Evolutionary conservation across 2,888 invertebrate genomes (phyloP).

Genomic region (Caenorhabditis wallacei): DNA sequence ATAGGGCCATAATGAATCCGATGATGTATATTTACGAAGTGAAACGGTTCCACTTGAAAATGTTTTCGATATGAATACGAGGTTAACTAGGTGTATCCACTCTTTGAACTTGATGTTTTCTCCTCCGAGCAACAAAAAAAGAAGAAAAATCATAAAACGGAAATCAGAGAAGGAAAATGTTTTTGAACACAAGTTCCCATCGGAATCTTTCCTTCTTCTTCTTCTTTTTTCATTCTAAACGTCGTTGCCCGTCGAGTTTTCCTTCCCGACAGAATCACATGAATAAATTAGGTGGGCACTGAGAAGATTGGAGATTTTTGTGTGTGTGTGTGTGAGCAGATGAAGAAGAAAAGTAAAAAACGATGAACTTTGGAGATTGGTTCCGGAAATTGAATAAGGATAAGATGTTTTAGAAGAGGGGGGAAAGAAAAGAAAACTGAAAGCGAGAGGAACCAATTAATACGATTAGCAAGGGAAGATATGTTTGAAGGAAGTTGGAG

Average conservation of each 20-base stretch:
- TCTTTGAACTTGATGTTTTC: background rate
- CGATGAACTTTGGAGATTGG: constrained; percentile 15
- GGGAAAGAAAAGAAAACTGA: background rate
- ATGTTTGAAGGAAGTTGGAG: constrained; percentile 26
- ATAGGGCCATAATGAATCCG: too few relatives aligned
- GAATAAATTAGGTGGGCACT: constrained; percentile 54
- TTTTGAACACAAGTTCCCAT: constrained; percentile 39
- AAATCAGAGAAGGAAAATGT: background rate
- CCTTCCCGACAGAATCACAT: constrained; percentile 49
- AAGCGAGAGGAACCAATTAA: constrained; percentile 23
- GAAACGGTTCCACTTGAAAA: background rate
- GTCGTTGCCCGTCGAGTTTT: constrained; percentile 4
- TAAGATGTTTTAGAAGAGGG: constrained; percentile 23
- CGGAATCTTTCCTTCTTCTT: background rate
- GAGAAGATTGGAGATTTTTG: constrained; percentile 23
- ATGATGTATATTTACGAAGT: background rate
- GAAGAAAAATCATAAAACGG: background rate
- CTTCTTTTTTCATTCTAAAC: constrained; percentile 27
- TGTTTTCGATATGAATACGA: background rate
- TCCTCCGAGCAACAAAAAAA: background rate
- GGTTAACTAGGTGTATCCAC: background rate
- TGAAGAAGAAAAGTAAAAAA: background rate
- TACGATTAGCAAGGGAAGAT: constrained; percentile 27
- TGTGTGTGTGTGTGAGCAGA: background rate
- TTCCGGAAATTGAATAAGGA: constrained; percentile 47